Evolutionary conservation across 2,113 vertebrate species (phyloP).

Genomic region (Catagonus wagneri): DNA sequence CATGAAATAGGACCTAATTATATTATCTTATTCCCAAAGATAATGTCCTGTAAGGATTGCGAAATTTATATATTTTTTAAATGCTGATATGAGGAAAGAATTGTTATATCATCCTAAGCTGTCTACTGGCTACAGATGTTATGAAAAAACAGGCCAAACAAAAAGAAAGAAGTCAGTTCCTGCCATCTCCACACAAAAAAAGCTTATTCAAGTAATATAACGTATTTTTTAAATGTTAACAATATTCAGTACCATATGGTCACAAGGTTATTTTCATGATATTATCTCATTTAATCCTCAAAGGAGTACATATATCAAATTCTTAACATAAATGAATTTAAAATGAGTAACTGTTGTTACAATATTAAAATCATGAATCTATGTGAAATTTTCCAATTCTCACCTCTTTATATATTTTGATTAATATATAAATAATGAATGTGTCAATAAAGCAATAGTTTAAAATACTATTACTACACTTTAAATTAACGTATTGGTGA

Average conservation of each 20-base stretch:
- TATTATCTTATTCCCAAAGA: neutral
- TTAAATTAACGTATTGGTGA: neutral
- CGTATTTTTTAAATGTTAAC: neutral
- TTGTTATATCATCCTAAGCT: constrained; percentile 1
- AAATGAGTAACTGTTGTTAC: neutral
- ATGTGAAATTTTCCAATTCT: neutral
- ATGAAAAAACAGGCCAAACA: constrained; percentile 24
- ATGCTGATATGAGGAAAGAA: neutral
- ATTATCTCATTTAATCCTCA: neutral
- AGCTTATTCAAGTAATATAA: neutral
- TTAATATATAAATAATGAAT: neutral
- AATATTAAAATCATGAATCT: neutral
- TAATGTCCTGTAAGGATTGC: neutral
- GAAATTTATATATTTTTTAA: constrained; percentile 50
- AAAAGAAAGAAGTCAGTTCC: neutral
- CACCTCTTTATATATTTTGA: neutral
- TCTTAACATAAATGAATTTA: neutral
- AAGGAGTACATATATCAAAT: neutral
- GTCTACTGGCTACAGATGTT: constrained; percentile 31
- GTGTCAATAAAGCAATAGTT: neutral
- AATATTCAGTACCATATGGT: neutral
- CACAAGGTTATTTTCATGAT: neutral
- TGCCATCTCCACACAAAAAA: neutral
- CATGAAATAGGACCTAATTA: constrained; percentile 43
- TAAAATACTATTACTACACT: neutral